phyloP scores from a whole-genome alignment of 1,140 invertebrate genomes.

The Papilio polyxenes region DNA sequence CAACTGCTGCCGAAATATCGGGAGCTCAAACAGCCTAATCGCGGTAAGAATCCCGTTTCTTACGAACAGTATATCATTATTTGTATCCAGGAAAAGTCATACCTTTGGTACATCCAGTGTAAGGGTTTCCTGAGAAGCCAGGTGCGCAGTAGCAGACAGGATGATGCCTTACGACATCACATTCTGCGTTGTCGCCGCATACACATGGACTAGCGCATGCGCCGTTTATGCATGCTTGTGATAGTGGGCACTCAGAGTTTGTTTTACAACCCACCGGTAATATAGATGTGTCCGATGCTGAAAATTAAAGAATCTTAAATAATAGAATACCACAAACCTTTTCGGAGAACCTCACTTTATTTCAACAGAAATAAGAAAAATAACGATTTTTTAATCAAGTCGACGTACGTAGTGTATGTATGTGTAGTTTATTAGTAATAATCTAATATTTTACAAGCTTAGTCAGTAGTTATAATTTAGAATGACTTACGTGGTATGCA shows the following conservation, averaged over 20 bases:
- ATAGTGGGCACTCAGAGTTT: slow-evolving; percentile 88
- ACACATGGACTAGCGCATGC: slow-evolving; percentile 91
- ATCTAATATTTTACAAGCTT: slow-evolving; percentile 12
- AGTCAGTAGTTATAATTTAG: slow-evolving; percentile 28
- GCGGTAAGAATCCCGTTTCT: too few species aligned
- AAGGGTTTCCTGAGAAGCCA: slow-evolving; percentile 91
- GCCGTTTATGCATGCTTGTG: slow-evolving; percentile 90
- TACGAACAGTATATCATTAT: too few species aligned
- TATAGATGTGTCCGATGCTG: slow-evolving; percentile 78
- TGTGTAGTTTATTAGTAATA: background rate
- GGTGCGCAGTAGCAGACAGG: slow-evolving; percentile 89
- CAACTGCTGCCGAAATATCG: too few species aligned
- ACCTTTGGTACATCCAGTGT: slow-evolving; percentile 89
- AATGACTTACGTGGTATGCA: slow-evolving; percentile 88
- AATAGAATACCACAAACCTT: too few species aligned
- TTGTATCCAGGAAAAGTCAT: slow-evolving; percentile 51
- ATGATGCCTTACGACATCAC: slow-evolving; percentile 89
- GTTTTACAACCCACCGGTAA: slow-evolving; percentile 86
- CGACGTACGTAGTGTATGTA: too few species aligned
- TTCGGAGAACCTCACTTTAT: too few species aligned
- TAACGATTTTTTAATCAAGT: too few species aligned
- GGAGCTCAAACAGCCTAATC: too few species aligned
- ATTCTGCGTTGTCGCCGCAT: slow-evolving; percentile 91
- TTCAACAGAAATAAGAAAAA: too few species aligned
- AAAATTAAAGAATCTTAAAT: slow-evolving; percentile 45